Base-by-base conservation (phyloP, 2,113 vertebrate genomes). In the Oophaga pumilio region DNA sequence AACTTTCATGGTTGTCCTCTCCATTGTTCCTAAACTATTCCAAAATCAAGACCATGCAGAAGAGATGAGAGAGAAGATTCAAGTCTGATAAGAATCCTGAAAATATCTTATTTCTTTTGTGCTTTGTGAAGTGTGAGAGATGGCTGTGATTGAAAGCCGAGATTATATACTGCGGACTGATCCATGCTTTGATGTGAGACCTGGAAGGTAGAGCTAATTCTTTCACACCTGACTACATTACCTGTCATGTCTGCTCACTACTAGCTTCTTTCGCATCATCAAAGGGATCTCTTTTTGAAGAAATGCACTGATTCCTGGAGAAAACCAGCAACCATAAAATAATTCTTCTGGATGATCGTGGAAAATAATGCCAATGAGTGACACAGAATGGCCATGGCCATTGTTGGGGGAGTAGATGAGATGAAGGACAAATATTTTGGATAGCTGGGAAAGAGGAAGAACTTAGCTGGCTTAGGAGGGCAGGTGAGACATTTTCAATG, bases 191-290 rank as follows among this genome's bases (percentile, higher is more conserved):
- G 87, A 88, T 84, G 87, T 88, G 13, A 74, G 62, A 84, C 56
- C 50, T 77, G 26, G 80, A 88, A 84, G 71, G 71, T 76, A 76
- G 13, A 53, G 73, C 87, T 88, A 88, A 88, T 88, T 83, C 87
- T 18, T 88, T 88, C 87, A 88, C 87, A 88, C 87, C 87, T 88
- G 87, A 88, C 87, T 88, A 83, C 87, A 84, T 88, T 88, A 84
- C 81, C 87, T 88, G 71, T 84, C 74, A 62, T 88, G 87, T 88
- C 80, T 88, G 80, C 82, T 84, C 71, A 76, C 59, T 68, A 57
- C 28, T 43, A 24, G 50, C 18, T 26, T 88, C 56, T 76, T 57
- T 83, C n/a, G 8, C 33, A 68, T 53, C 71, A 88, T 88, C 87
- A 88, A 88, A 88, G 80, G 49, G 20, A 53, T 83, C 60, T 53